These are phyloP conservation scores for Paratilapia polleni DNA, from an alignment of 2,113 vertebrate genomes.

Conservation along the genomic window DNA sequence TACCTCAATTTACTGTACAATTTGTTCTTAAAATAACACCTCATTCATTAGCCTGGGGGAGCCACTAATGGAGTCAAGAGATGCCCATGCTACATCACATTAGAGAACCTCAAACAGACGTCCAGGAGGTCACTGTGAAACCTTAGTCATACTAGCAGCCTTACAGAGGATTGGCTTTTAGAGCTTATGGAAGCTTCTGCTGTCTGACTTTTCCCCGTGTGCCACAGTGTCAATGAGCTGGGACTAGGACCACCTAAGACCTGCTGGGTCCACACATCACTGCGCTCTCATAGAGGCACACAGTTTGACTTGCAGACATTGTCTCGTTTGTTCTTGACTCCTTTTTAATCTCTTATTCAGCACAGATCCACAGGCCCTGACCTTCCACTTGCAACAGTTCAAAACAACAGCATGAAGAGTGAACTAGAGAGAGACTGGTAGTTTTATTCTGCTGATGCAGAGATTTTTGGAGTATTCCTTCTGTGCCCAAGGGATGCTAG, in stretches of 20 bases:
- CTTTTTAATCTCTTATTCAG: constrained; percentile 18
- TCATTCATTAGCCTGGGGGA: neutral
- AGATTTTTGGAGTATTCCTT: constrained; percentile 41
- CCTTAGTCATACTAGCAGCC: constrained; percentile 19
- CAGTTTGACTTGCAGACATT: neutral
- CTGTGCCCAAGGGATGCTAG: neutral
- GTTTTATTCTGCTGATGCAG: constrained; percentile 66
- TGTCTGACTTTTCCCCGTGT: neutral
- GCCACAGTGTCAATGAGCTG: neutral
- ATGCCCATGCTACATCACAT: constrained; percentile 31
- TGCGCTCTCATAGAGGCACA: neutral
- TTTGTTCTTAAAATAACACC: constrained; percentile 5
- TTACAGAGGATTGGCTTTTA: constrained; percentile 31
- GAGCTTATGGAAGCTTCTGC: constrained; percentile 47
- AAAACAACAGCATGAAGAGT: constrained; percentile 47
- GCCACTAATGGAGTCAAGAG: constrained; percentile 8
- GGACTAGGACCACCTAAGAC: neutral
- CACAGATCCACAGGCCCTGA: constrained; percentile 47
- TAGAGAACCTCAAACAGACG: constrained; percentile 9
- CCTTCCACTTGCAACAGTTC: constrained; percentile 39
- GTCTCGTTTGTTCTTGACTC: neutral
- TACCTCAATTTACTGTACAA: neutral
- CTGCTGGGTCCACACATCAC: neutral
- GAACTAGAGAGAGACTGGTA: constrained; percentile 36
- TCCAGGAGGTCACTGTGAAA: constrained; percentile 37